Percentiles rank a stretch among this genome's conserved stretches.
Conservation (phyloP, 2,797 vertebrate genomes). For the Spinibarbus caldwelli region DNA sequence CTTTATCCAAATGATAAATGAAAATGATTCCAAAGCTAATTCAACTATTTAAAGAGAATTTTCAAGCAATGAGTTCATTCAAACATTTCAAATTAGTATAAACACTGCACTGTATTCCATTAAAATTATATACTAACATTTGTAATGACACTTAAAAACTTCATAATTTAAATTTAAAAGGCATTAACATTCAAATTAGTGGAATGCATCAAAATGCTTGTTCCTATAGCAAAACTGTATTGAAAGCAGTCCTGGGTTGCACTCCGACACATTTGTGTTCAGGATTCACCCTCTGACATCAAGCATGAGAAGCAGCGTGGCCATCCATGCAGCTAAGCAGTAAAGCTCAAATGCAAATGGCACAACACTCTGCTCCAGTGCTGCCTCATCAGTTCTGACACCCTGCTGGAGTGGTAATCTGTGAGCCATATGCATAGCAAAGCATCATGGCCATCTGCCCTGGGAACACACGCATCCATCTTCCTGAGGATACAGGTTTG, state of each 20-base stretch:
- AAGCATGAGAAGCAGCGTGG: slow-evolving; percentile 58
- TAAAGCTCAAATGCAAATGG: slow-evolving; percentile 66
- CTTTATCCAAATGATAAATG: background rate
- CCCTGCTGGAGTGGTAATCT: slow-evolving; percentile 73
- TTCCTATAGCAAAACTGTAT: background rate
- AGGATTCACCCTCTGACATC: slow-evolving; percentile 47
- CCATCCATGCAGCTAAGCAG: slow-evolving; percentile 64
- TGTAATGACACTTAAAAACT: background rate
- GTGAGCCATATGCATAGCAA: slow-evolving; percentile 71
- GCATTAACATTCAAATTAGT: background rate
- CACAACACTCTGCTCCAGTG: slow-evolving; percentile 67
- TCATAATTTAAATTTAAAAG: background rate
- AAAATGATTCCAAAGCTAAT: background rate
- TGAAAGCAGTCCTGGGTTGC: slow-evolving; percentile 26
- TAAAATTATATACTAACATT: background rate
- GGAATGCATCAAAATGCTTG: background rate
- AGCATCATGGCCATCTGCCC: slow-evolving; percentile 79
- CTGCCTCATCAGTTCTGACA: slow-evolving; percentile 73
- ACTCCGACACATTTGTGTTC: slow-evolving; percentile 54
- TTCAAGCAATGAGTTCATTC: background rate
- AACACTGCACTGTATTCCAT: background rate
- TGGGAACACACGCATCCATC: slow-evolving; percentile 77
- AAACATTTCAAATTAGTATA: background rate
- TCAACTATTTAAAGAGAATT: background rate
- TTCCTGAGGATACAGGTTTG: slow-evolving; percentile 68